Conservation (phyloP, 2,888 invertebrate genomes). For the Hemithea aestivaria region DNA sequence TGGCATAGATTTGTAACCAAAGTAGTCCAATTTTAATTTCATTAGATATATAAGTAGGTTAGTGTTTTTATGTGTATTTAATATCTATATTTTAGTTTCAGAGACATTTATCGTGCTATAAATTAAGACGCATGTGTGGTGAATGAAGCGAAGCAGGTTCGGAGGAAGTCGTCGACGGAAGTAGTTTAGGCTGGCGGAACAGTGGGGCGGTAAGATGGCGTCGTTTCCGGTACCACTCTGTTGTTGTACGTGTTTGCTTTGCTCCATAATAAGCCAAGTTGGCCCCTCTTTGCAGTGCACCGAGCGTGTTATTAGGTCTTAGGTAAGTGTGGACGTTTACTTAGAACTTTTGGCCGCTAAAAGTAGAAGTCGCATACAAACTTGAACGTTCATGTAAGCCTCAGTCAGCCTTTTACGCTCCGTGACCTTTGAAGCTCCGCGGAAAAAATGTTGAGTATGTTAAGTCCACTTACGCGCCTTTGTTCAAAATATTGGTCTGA, state of each 20-base stretch:
- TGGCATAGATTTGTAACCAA: too few species aligned
- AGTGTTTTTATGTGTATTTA: too few species aligned
- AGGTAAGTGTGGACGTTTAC: constrained; percentile 3
- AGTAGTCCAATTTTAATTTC: too few species aligned
- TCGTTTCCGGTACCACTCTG: constrained; percentile 36
- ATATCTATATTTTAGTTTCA: too few species aligned
- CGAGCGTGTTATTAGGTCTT: constrained; percentile 1
- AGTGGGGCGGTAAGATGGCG: constrained; percentile 41
- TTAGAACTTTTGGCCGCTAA: constrained; percentile 2
- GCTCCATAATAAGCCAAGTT: constrained; percentile 12
- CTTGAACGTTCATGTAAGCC: too few species aligned
- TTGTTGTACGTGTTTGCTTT: constrained; percentile 29
- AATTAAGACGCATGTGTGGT: constrained; percentile 20
- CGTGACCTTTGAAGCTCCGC: too few species aligned
- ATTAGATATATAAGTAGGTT: too few species aligned
- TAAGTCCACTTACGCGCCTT: too few species aligned
- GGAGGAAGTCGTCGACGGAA: constrained; percentile 47
- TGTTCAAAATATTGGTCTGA: too few species aligned
- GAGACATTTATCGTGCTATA: constrained; percentile 14
- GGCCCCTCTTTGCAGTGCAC: constrained; percentile 4
- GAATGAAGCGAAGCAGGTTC: constrained; percentile 31
- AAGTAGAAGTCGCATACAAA: background rate
- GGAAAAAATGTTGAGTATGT: too few species aligned
- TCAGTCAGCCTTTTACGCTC: too few species aligned
- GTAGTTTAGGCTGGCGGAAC: constrained; percentile 48